Evolutionary conservation across 2,113 vertebrate species (phyloP).

Genomic region (Xiphias gladius): DNA sequence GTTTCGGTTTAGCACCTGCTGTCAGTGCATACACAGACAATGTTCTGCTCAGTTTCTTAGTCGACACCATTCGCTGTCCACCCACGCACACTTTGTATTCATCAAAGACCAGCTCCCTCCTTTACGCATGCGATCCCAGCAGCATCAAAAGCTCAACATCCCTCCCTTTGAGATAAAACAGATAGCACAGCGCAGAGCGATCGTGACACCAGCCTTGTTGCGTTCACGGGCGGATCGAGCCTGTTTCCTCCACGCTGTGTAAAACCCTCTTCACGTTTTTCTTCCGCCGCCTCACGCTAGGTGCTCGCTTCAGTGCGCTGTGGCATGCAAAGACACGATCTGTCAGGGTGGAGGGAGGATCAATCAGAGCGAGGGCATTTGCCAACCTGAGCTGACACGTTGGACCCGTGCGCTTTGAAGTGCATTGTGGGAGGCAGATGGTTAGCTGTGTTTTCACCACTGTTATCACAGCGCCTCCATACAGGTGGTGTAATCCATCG

Average conservation of each 20-base stretch:
- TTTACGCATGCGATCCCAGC: neutral
- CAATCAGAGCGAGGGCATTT: constrained; percentile 42
- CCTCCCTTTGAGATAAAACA: constrained; percentile 14
- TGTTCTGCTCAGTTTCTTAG: neutral
- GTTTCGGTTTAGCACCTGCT: neutral
- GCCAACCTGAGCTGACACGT: constrained; percentile 72
- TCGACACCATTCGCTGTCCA: constrained; percentile 16
- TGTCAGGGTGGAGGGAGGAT: constrained; percentile 61
- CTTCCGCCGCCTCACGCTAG: neutral
- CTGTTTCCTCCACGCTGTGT: constrained; percentile 20
- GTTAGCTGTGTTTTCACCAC: constrained; percentile 42
- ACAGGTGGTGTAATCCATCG: constrained; percentile 65
- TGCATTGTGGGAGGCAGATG: constrained; percentile 71
- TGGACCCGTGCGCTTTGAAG: constrained; percentile 57
- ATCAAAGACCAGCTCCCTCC: constrained; percentile 4
- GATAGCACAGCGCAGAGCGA: neutral
- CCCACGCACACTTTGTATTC: constrained; percentile 12
- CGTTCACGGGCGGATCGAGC: constrained; percentile 18
- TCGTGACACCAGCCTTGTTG: constrained; percentile 7
- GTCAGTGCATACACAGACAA: neutral
- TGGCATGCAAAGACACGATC: constrained; percentile 71
- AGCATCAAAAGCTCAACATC: constrained; percentile 21
- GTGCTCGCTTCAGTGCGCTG: constrained; percentile 27
- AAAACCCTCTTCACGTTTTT: constrained; percentile 17
- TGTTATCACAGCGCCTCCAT: constrained; percentile 50